Evolutionary conservation across 2,888 invertebrate species (phyloP), one percentile per base, ranked within the genome.

Genomic region (Eupithecia centaureata): DNA sequence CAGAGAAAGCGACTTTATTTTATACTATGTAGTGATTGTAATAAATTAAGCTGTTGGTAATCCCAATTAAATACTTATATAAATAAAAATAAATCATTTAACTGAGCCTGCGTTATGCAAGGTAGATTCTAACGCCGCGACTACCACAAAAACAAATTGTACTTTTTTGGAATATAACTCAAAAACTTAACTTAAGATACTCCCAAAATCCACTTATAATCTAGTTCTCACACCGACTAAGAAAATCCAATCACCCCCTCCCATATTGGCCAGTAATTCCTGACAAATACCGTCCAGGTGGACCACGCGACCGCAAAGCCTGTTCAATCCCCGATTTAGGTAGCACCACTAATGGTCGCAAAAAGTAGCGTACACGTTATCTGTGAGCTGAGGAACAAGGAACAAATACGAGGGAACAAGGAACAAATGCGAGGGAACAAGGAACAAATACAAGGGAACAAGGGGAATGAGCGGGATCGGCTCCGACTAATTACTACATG

Each of bases 401-500:
- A 22, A 47, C 47, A 47, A 22, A 47, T 22, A 22, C 47, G 47
- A 47, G 47, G 47, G 47, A 47, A 47, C 47, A 47, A 47, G 22
- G 47, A 22, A 47, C 47, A 47, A 22, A 47, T 22, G 47, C 47
- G 47, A 47, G 47, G 47, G 42, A 42, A 42, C 42, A 18, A 42
- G 42, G 42, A 47, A 47, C 47, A 22, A 22, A n/a, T n/a, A n/a
- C n/a, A n/a, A n/a, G 47, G 47, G 47, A 47, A 47, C 47, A 47
- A 47, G 22, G 12, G 22, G 22, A 42, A 8, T 10, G 47, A 47
- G 47, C 47, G 47, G 66, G 47, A 70, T 65, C 67, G 63, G 72
- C 65, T 70, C 71, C 73, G 70, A 67, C 74, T 76, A 76, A 76
- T 76, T 74, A 73, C 74, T 68, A 65, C 59, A 71, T 65, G 72